Base-by-base conservation (phyloP, 2,888 invertebrate genomes). In the Sesamia inferens region DNA sequence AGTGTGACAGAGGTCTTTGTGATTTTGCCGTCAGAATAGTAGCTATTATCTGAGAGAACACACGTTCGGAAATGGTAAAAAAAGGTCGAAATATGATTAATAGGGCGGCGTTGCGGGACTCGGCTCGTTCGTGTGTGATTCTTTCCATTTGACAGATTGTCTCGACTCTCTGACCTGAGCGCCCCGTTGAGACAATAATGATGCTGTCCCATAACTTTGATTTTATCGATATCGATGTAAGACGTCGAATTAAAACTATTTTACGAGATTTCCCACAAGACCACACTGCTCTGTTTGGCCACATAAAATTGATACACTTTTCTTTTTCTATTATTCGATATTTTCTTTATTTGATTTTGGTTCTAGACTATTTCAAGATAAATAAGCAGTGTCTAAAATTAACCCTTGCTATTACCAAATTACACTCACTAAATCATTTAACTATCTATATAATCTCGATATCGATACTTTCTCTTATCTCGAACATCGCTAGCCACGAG, bases 71-170 rank as follows among this genome's bases (percentile, higher is more conserved):
- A 94, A 93, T 93, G 87, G 92, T 93, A 93, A 95, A 95, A 95
- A 95, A 94, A 94, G 89, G 88, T 92, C 93, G 93, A 94, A 95
- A 95, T 94, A 95, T 95, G 96, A 96, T 96, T 95, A 95, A 96
- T 96, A 95, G 95, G 94, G 88, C 93, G 90, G 92, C 92, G 93
- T 91, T 89, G 90, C 88, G 90, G 90, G 94, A 90, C 91, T 88
- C 88, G 88, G 90, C 87, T 90, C 91, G 84, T 84, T 87, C 85
- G 94, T 94, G 93, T 95, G 95, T 95, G 96, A 96, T 96, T 95
- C 95, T 94, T 93, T 93, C 92, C 92, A 90, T 94, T 94, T 96
- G 96, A 96, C 96, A 96, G 96, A 96, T 96, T 96, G 96, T 96
- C 96, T 95, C 95, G 93, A 90, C 94, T 94, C 93, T 93, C 92